Conservation (phyloP, 2,113 vertebrate species). For the human region GRCh38 chr5:61332001-61332500, state of each 20-base stretch:
- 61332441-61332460: conserved; percentile 83
- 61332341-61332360: conserved; percentile 57
- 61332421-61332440: conserved; percentile 83
- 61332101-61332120: neutral
- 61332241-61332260: conserved; percentile 94
- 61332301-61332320: conserved; percentile 97
- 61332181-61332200: conserved; percentile 84
- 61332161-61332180: conserved; percentile 87
- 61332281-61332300: conserved; percentile 94
- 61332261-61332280: conserved; percentile 99
- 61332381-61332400: conserved; percentile 86
- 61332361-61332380: conserved; percentile 77
- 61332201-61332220: conserved; percentile 76
- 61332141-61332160: conserved; percentile 86
- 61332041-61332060: conserved; percentile 76
- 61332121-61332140: conserved; percentile 71
- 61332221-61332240: conserved; percentile 92
- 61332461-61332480: conserved; percentile 85
- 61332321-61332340: conserved; percentile 87
- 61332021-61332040: conserved; percentile 77
- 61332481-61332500: conserved; percentile 92
- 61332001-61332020: conserved; percentile 48
- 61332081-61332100: conserved; percentile 58
- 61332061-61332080: conserved; percentile 64
- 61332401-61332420: conserved; percentile 86